Percentiles rank a stretch among this genome's conserved stretches.
Conservation (phyloP, 2,888 invertebrate genomes). For the Candidula unifasciata region DNA sequence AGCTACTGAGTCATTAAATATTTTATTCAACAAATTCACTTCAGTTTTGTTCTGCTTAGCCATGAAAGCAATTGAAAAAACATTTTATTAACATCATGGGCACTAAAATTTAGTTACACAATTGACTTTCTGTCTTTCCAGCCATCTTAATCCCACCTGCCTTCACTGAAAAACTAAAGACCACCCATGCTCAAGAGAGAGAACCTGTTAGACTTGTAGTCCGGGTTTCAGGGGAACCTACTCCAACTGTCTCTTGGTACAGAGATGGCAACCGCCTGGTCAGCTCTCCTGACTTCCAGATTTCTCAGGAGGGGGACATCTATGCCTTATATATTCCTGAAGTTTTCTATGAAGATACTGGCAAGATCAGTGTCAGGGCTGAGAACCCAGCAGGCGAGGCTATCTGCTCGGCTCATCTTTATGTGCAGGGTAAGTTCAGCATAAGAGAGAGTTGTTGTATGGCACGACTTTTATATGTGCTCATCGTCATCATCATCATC, state of each 20-base stretch:
- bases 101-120: no score
- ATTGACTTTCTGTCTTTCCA: slow-evolving; percentile 72
- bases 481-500: no score
- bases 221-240: slow-evolving; percentile 73
- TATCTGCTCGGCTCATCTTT: slow-evolving; percentile 88
- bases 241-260: slow-evolving; percentile 77
- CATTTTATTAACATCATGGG: no score
- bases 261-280: slow-evolving; percentile 78
- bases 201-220: slow-evolving; percentile 74
- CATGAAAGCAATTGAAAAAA: no score
- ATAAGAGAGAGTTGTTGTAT: not conserved
- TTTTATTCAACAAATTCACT: no score
- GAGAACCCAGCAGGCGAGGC: slow-evolving; percentile 76
- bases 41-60: no score
- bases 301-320: slow-evolving; percentile 82
- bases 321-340: slow-evolving; percentile 85
- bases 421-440: slow-evolving; percentile 79
- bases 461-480: no score
- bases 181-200: slow-evolving; percentile 81
- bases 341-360: slow-evolving; percentile 79
- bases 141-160: slow-evolving; percentile 89
- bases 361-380: slow-evolving; percentile 76
- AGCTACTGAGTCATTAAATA: no score
- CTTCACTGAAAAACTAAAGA: slow-evolving; percentile 88
- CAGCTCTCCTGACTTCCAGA: slow-evolving; percentile 76